Percentiles rank a stretch among this genome's conserved stretches.
Conservation (phyloP, 2,113 vertebrate genomes). For the Sula dactylatra region DNA sequence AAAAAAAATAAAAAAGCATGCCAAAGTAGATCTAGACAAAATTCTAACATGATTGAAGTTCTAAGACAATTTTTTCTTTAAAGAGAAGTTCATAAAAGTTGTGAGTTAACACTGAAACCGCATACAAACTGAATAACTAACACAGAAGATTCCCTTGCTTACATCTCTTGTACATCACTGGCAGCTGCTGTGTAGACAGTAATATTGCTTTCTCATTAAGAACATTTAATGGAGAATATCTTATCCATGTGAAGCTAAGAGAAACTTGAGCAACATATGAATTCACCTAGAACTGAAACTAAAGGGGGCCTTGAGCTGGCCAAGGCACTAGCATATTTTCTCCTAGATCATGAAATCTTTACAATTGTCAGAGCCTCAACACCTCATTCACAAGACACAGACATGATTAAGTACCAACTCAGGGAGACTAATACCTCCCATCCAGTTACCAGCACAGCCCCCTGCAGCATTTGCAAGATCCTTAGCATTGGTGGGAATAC, state of each 20-base stretch:
- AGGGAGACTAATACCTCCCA: background rate
- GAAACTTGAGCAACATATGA: background rate
- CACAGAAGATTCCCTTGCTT: background rate
- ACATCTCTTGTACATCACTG: background rate
- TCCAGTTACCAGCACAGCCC: background rate
- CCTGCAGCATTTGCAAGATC: background rate
- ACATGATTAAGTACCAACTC: background rate
- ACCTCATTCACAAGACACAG: background rate
- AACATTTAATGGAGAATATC: background rate
- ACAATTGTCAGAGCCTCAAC: conserved; percentile 9
- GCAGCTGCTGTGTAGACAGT: background rate
- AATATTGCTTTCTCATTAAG: background rate
- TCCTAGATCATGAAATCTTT: conserved; percentile 22
- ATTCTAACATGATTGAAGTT: background rate
- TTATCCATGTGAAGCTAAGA: background rate
- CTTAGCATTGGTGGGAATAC: background rate
- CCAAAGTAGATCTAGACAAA: background rate
- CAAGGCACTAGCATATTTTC: background rate
- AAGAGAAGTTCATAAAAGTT: background rate
- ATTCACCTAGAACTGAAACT: background rate
- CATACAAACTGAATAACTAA: background rate
- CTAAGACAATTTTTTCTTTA: background rate
- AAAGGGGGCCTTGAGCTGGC: background rate
- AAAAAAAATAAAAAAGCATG: background rate
- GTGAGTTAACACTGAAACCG: background rate